These are phyloP conservation scores for Kobus ellipsiprymnus DNA, from an alignment of 2,113 vertebrate species.

Conservation along the genomic window DNA sequence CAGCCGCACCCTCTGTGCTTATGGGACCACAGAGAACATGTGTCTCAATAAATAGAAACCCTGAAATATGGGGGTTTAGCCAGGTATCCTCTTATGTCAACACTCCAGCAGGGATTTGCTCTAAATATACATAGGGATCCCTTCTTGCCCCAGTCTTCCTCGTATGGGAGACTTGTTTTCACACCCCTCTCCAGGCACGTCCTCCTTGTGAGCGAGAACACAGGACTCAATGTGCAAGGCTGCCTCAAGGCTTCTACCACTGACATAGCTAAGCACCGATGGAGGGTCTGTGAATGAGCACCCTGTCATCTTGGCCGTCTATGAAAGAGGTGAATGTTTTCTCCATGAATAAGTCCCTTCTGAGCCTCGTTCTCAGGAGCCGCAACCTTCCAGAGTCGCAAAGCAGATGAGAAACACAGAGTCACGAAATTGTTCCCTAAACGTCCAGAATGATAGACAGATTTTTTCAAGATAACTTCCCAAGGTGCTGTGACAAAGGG, in stretches of 20 bases:
- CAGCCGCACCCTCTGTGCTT: background rate
- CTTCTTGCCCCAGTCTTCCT: background rate
- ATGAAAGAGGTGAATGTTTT: conserved; percentile 24
- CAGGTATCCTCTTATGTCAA: background rate
- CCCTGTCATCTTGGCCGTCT: background rate
- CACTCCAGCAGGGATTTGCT: background rate
- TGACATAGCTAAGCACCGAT: background rate
- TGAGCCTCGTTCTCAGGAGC: background rate
- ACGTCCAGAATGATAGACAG: background rate
- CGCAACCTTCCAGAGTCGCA: background rate
- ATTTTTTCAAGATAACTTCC: background rate
- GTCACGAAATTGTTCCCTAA: background rate
- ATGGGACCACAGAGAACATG: fast-evolving
- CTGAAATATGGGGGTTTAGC: background rate
- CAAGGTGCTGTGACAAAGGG: background rate
- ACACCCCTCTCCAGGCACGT: background rate
- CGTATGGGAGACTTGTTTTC: background rate
- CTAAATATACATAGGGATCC: background rate
- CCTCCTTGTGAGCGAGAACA: background rate
- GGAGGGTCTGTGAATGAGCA: background rate
- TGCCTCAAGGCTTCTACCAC: background rate
- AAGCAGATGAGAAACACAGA: background rate
- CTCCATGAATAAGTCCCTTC: conserved; percentile 26
- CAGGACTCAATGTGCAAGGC: background rate
- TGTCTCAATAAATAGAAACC: background rate